Evolutionary conservation across 2,888 invertebrate genomes (phyloP).

Genomic region (Aquatica leii): DNA sequence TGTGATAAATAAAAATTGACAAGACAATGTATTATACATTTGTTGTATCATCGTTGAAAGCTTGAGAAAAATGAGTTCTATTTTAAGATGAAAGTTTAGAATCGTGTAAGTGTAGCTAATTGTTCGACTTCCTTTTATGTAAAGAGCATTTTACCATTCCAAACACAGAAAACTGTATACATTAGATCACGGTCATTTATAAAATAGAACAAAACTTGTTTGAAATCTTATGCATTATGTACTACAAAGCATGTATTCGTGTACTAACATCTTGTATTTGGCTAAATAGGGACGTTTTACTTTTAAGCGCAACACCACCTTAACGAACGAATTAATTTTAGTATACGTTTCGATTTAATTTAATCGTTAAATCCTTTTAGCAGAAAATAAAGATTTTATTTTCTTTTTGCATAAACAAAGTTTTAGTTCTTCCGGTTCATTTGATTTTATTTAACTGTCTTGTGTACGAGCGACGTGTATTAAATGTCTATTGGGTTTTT

Average conservation of each 20-base stretch:
- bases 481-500: too few relatives aligned
- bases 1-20: too few relatives aligned
- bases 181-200: conserved; percentile 30
- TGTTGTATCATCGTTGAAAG: not conserved
- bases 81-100: conserved; percentile 10
- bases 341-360: conserved; percentile 8
- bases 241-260: conserved; percentile 28
- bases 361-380: conserved; percentile 23
- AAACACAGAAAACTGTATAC: conserved; percentile 23
- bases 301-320: conserved; percentile 5
- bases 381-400: conserved; percentile 1
- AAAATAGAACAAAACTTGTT: conserved; percentile 33
- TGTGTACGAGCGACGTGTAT: too few relatives aligned
- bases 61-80: not conserved
- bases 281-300: conserved; percentile 17
- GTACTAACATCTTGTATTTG: conserved; percentile 30
- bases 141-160: conserved; percentile 26
- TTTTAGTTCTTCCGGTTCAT: conserved; percentile 5
- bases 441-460: conserved; percentile 4
- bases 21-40: not conserved
- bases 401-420: not conserved
- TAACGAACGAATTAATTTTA: conserved; percentile 20
- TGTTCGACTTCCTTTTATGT: conserved; percentile 21
- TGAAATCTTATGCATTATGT: conserved; percentile 36
- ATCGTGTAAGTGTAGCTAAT: conserved; percentile 21